These are phyloP conservation scores for Anniella stebbinsi DNA, from an alignment of 2,797 vertebrate species.

Conservation along the genomic window DNA sequence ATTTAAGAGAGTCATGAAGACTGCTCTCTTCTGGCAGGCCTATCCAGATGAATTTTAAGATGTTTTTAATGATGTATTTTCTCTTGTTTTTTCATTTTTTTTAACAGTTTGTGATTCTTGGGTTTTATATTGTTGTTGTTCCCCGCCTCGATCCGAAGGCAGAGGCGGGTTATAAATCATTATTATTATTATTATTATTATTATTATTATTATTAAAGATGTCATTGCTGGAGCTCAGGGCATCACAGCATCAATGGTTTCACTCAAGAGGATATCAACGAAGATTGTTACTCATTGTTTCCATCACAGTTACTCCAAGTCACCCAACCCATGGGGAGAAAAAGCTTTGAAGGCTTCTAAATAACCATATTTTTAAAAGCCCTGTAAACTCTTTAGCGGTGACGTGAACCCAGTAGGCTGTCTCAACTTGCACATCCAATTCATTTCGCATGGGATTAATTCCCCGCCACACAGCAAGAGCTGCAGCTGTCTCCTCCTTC, in stretches of 20 bases:
- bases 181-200: no score
- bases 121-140: no score
- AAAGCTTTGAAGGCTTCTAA: constrained; percentile 5
- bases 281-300: constrained; percentile 28
- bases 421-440: constrained; percentile 32
- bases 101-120: no score
- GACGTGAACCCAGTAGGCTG: neutral
- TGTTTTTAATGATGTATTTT: no score
- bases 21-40: no score
- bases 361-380: neutral
- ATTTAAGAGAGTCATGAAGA: no score
- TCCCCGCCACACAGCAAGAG: neutral
- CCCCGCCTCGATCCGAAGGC: no score
- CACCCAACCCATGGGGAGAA: neutral
- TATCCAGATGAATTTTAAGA: no score
- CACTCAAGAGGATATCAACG: constrained; percentile 16
- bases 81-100: no score
- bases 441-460: constrained; percentile 44
- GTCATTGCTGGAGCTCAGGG: neutral
- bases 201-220: neutral
- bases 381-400: constrained; percentile 3
- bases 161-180: no score
- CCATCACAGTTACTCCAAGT: constrained; percentile 26
- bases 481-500: constrained; percentile 30
- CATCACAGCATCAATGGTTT: neutral